Evolutionary conservation across 92 coral and sea anemone genomes (phyloP).

Genomic region (Epizoanthus scotinus): DNA sequence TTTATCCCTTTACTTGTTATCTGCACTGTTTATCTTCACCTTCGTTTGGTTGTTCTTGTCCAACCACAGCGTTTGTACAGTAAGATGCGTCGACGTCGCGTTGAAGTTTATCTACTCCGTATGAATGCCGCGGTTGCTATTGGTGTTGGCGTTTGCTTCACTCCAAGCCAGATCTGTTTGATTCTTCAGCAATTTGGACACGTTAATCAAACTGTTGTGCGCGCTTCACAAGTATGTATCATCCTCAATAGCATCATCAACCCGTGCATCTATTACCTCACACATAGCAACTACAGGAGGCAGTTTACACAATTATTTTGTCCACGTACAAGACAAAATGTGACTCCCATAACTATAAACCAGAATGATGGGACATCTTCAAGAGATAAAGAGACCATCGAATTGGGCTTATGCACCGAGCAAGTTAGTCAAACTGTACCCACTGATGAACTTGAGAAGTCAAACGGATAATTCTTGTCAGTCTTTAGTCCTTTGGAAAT

Average conservation of each 20-base stretch:
- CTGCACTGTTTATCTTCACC: neutral
- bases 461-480: too few relatives aligned
- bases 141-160: neutral
- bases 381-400: too few relatives aligned
- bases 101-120: neutral
- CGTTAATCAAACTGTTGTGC: neutral
- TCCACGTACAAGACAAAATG: neutral
- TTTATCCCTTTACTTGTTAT: neutral
- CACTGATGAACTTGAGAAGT: too few relatives aligned
- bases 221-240: neutral
- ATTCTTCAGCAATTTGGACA: constrained; percentile 7
- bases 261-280: constrained; percentile 12
- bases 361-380: too few relatives aligned
- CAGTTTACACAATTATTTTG: neutral
- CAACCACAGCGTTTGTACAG: neutral
- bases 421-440: too few relatives aligned
- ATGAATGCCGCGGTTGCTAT: constrained; percentile 11
- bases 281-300: neutral
- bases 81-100: neutral
- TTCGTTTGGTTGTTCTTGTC: neutral
- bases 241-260: constrained; percentile 6
- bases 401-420: too few relatives aligned
- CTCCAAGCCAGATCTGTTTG: neutral
- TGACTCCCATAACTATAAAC: neutral
- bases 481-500: too few relatives aligned